phyloP scores from a whole-genome alignment of 2,797 vertebrate species.

The Babyrousa celebensis region DNA sequence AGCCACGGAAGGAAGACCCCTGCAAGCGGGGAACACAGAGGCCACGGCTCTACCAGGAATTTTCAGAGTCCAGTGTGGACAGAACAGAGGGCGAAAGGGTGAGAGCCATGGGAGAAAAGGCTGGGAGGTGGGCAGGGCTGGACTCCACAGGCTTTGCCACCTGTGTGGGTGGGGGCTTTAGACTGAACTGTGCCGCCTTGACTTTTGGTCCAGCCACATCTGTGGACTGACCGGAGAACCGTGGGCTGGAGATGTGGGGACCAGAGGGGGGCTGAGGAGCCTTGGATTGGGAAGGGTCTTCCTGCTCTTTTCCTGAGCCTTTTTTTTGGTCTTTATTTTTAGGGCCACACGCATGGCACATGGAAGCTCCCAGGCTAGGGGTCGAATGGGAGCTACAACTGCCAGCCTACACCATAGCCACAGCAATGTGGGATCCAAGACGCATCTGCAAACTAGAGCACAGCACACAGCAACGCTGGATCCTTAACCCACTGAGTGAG shows the following conservation, averaged over 20 bases:
- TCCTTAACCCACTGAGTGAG: no score
- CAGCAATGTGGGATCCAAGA: no score
- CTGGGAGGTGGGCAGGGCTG: not conserved
- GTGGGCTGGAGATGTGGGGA: not conserved
- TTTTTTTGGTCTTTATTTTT: no score
- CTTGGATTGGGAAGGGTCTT: not conserved
- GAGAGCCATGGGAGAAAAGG: not conserved
- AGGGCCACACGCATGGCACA: no score
- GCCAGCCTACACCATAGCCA: no score
- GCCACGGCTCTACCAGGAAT: not conserved
- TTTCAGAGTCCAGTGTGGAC: not conserved
- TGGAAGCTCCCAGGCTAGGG: no score
- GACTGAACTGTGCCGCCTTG: not conserved
- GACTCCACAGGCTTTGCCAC: not conserved
- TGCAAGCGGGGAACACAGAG: accelerated
- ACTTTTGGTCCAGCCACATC: not conserved
- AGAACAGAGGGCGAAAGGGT: not conserved
- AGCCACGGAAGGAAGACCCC: accelerated
- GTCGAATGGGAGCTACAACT: no score
- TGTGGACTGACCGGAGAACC: not conserved
- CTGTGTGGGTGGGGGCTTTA: accelerated
- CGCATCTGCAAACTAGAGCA: no score
- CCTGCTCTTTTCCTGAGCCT: not conserved
- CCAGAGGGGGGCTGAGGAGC: accelerated
- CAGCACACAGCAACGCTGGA: no score